These are phyloP conservation scores for Chymomyza fuscimana DNA, from an alignment of 2,888 invertebrate species.

Conservation along the genomic window DNA sequence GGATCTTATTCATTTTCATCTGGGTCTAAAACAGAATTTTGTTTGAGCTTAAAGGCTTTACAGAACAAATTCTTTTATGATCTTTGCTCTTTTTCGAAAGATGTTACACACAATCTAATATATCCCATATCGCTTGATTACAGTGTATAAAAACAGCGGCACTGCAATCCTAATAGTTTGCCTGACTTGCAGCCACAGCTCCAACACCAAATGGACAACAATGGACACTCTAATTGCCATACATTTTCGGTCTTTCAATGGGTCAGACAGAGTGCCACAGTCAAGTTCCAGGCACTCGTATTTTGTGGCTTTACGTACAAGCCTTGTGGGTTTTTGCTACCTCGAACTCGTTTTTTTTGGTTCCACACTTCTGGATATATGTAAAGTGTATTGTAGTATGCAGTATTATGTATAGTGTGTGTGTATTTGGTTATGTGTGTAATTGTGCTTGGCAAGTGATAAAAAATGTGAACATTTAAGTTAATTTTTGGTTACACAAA, in stretches of 20 bases:
- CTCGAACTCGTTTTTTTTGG: background rate
- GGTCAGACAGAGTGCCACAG: slow-evolving; percentile 53
- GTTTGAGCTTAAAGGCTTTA: too few species aligned
- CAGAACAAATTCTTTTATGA: too few species aligned
- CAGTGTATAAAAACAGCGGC: too few species aligned
- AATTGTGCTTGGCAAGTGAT: slow-evolving; percentile 56
- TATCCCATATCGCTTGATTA: too few species aligned
- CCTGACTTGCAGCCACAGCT: slow-evolving; percentile 31
- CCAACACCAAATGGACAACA: slow-evolving; percentile 39
- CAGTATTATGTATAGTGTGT: background rate
- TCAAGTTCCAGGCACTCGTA: slow-evolving; percentile 9
- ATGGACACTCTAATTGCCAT: slow-evolving; percentile 75
- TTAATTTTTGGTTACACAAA: slow-evolving; percentile 70
- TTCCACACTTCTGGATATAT: slow-evolving; percentile 11
- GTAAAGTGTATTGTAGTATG: background rate
- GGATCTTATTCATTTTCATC: too few species aligned
- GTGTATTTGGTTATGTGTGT: slow-evolving; percentile 23
- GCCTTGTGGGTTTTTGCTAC: background rate
- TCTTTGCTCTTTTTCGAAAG: too few species aligned
- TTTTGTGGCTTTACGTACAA: slow-evolving; percentile 28
- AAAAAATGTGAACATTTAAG: slow-evolving; percentile 59
- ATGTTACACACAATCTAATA: too few species aligned
- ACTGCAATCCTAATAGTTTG: slow-evolving; percentile 64
- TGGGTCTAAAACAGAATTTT: too few species aligned
- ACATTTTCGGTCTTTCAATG: slow-evolving; percentile 75